Evolutionary conservation across 2,113 vertebrate genomes (phyloP).

Genomic region (Bagarius yarrelli): DNA sequence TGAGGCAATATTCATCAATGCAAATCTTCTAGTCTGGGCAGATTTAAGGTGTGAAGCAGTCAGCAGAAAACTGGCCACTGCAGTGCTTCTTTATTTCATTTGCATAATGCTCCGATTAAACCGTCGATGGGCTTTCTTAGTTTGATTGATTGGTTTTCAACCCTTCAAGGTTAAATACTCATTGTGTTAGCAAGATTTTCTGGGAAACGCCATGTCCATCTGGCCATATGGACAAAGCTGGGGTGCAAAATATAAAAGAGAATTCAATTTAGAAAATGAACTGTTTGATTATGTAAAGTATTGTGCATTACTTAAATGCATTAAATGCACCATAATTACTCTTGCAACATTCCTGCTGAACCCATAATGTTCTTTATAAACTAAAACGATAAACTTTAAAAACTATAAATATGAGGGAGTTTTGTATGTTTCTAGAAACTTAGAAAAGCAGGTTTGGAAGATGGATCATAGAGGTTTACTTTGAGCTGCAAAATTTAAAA

Average conservation of each 20-base stretch:
- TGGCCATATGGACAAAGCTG: neutral
- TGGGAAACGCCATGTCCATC: neutral
- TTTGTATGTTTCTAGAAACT: neutral
- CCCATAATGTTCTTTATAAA: neutral
- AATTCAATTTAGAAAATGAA: neutral
- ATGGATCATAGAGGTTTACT: neutral
- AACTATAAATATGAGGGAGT: no score
- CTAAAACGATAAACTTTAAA: no score
- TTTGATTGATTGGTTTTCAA: slow-evolving; percentile 32
- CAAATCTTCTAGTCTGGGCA: slow-evolving; percentile 61
- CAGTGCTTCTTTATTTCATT: slow-evolving; percentile 57
- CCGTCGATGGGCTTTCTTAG: slow-evolving; percentile 41
- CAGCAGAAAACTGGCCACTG: slow-evolving; percentile 27
- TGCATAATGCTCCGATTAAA: slow-evolving; percentile 65
- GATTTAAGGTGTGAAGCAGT: slow-evolving; percentile 51
- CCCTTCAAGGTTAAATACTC: slow-evolving; percentile 45
- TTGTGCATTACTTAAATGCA: neutral
- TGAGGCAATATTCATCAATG: slow-evolving; percentile 63
- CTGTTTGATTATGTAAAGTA: slow-evolving; percentile 5
- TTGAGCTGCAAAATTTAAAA: neutral
- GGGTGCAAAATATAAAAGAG: neutral
- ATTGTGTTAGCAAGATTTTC: slow-evolving; percentile 48
- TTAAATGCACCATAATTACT: neutral
- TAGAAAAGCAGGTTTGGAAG: neutral
- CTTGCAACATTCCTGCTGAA: neutral